phyloP scores from a whole-genome alignment of 2,113 vertebrate species.

The Rattus norvegicus region GRCr8 NC_086038.1:40354501-40355000 shows the following conservation, averaged over 20 bases:
- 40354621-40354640: not conserved
- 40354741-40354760: not conserved
- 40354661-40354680: not conserved
- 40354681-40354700: not conserved
- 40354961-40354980: not conserved
- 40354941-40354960: not conserved
- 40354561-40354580: too few relatives aligned
- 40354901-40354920: not conserved
- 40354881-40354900: conserved; percentile 4
- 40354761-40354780: not conserved
- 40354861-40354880: conserved; percentile 19
- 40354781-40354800: not conserved
- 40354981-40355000: not conserved
- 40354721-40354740: not conserved
- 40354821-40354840: not conserved
- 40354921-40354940: not conserved
- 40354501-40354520: not conserved
- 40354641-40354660: not conserved
- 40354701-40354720: not conserved
- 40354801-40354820: not conserved
- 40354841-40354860: not conserved
- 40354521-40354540: not conserved
- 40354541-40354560: not conserved
- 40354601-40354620: not conserved
- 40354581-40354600: too few relatives aligned